phyloP scores from a whole-genome alignment of 2,797 vertebrate genomes.

The Rhinophrynus dorsalis region DNA sequence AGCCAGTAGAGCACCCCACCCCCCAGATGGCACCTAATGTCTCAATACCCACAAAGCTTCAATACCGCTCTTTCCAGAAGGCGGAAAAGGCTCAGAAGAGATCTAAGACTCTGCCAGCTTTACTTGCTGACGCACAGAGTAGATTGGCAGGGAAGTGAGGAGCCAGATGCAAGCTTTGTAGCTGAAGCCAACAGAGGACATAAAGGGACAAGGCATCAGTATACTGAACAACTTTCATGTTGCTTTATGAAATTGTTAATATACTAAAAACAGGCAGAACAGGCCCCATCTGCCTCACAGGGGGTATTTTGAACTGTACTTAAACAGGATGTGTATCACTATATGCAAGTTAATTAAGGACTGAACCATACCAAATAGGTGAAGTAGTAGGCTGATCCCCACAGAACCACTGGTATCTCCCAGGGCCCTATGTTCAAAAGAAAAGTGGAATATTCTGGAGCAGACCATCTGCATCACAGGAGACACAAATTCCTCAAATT shows the following conservation, averaged over 20 bases:
- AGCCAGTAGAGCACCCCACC: slow-evolving; percentile 30
- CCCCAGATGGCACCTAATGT: slow-evolving; percentile 48
- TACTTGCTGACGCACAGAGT: slow-evolving; percentile 47
- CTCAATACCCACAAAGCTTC: slow-evolving; percentile 24
- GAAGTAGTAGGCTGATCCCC: too few relatives aligned
- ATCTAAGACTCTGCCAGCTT: slow-evolving; percentile 47
- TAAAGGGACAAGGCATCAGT: slow-evolving; percentile 31
- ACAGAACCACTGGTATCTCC: too few relatives aligned
- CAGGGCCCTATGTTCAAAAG: too few relatives aligned
- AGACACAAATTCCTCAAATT: too few relatives aligned
- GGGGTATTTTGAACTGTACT: too few relatives aligned
- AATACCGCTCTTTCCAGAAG: slow-evolving; percentile 32
- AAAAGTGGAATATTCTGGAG: too few relatives aligned
- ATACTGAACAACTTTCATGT: slow-evolving; percentile 30
- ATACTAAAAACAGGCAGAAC: background rate
- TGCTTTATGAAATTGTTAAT: slow-evolving; percentile 9
- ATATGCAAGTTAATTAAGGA: too few relatives aligned
- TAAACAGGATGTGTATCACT: too few relatives aligned
- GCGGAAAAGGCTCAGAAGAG: slow-evolving; percentile 43
- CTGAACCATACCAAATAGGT: too few relatives aligned
- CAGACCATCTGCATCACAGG: too few relatives aligned
- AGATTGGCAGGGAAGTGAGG: slow-evolving; percentile 42
- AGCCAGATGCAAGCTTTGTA: slow-evolving; percentile 47
- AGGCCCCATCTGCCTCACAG: background rate
- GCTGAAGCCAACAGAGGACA: slow-evolving; percentile 43